Conservation (phyloP, 2,888 invertebrate genomes). For the Diogma glabrata region DNA sequence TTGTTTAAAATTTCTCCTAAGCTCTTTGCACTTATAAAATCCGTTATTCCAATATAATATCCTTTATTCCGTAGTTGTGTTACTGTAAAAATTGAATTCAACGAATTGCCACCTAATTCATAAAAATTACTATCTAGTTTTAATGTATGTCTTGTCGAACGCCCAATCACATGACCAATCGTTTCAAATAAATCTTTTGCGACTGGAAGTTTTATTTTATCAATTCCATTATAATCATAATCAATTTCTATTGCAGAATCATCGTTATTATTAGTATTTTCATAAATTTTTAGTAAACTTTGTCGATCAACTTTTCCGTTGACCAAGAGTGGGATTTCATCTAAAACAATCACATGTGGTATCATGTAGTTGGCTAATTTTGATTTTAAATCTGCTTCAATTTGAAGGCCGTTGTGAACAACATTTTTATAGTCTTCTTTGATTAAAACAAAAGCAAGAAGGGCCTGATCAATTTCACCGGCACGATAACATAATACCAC, state of each 20-base stretch:
- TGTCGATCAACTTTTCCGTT: constrained; percentile 84
- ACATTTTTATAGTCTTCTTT: constrained; percentile 35
- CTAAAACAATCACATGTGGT: constrained; percentile 62
- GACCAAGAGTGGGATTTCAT: constrained; percentile 65
- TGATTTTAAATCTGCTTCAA: constrained; percentile 52
- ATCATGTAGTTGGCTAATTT: constrained; percentile 66
- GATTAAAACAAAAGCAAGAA: constrained; percentile 55
- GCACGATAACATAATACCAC: constrained; percentile 70
- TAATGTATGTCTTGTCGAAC: constrained; percentile 49
- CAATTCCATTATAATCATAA: constrained; percentile 54
- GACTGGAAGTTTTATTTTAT: constrained; percentile 43
- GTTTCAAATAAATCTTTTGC: constrained; percentile 64
- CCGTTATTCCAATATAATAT: constrained; percentile 68
- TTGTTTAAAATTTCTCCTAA: constrained; percentile 56
- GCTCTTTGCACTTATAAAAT: constrained; percentile 62
- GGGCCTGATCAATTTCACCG: constrained; percentile 57
- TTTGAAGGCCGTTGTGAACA: constrained; percentile 39
- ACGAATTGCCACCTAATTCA: constrained; percentile 74
- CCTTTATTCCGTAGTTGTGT: constrained; percentile 64
- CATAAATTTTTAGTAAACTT: constrained; percentile 58
- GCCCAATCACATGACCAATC: constrained; percentile 57
- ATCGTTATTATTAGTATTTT: constrained; percentile 55
- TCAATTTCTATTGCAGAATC: constrained; percentile 46
- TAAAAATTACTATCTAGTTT: constrained; percentile 63
- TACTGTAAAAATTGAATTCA: constrained; percentile 76